These are phyloP conservation scores for Idaea straminata DNA, from an alignment of 2,888 invertebrate genomes.

Conservation along the genomic window DNA sequence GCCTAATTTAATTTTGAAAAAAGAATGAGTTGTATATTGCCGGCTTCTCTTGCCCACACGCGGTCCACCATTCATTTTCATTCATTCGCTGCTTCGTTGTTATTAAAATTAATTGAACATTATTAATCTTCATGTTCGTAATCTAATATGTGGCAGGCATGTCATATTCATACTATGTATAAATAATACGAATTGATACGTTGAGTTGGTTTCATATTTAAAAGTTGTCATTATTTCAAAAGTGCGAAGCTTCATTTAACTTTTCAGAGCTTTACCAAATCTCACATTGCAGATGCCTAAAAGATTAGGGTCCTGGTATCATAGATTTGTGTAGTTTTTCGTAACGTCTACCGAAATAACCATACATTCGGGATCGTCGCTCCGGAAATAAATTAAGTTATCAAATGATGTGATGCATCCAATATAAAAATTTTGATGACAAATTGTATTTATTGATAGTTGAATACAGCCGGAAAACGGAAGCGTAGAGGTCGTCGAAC, in stretches of 20 bases:
- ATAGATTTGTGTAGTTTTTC: not conserved
- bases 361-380: conserved; percentile 12
- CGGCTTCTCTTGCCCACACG: conserved; percentile 38
- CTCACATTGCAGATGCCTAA: conserved; percentile 12
- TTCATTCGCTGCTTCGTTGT: conserved; percentile 42
- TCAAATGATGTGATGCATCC: conserved; percentile 12
- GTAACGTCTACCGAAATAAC: conserved; percentile 16
- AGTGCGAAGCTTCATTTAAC: not conserved
- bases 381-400: conserved; percentile 16
- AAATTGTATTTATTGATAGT: conserved; percentile 35
- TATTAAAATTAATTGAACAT: conserved; percentile 36
- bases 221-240: not conserved
- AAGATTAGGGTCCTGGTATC: not conserved
- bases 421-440: conserved; percentile 36
- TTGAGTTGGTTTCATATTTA: not conserved
- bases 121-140: conserved; percentile 13
- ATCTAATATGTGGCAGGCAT: not conserved
- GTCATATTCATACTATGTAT: not conserved
- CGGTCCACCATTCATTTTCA: conserved; percentile 43
- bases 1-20: conserved; percentile 51
- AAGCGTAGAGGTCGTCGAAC: conserved; percentile 68
- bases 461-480: conserved; percentile 63
- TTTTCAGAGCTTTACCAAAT: conserved; percentile 5
- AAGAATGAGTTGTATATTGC: conserved; percentile 51
- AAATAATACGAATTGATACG: not conserved